Conservation (phyloP, 2,888 invertebrate species). For the Drosophila paucipuncta region DNA sequence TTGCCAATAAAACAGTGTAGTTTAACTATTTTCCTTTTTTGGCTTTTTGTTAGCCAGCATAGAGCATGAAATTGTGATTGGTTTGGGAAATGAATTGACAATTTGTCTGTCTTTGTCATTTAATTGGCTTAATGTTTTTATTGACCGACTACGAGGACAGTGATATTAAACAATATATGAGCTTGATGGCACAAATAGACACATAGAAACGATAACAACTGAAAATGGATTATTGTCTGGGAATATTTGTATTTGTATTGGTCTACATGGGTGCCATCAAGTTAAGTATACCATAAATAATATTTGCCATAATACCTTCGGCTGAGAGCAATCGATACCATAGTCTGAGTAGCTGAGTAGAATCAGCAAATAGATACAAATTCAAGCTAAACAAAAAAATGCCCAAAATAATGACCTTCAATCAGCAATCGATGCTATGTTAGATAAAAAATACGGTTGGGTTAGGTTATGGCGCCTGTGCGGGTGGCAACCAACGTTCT, state of each 20-base stretch:
- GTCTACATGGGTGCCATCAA: too few relatives aligned
- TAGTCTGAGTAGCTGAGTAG: neutral
- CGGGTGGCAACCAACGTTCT: neutral
- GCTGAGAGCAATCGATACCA: neutral
- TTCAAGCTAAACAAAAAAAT: neutral
- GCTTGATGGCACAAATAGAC: neutral
- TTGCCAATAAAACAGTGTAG: conserved; percentile 68
- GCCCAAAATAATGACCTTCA: neutral
- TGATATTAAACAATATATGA: conserved; percentile 23
- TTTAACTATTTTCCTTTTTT: conserved; percentile 31
- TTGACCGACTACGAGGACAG: neutral
- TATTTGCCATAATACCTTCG: neutral
- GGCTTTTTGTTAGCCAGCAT: conserved; percentile 7
- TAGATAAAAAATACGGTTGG: too few relatives aligned
- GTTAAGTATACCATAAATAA: neutral
- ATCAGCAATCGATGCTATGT: neutral
- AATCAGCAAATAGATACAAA: neutral
- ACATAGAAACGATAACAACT: neutral
- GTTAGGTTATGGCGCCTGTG: neutral
- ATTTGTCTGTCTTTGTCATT: conserved; percentile 55
- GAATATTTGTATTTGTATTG: neutral
- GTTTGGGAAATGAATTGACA: conserved; percentile 41
- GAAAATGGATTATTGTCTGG: neutral
- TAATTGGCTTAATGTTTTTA: conserved; percentile 70
- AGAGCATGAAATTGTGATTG: conserved; percentile 24